Evolutionary conservation across 23 tunicate genomes (phyloP), one percentile per base, ranked within the genome.

Genomic region (Oikopleura albicans): DNA sequence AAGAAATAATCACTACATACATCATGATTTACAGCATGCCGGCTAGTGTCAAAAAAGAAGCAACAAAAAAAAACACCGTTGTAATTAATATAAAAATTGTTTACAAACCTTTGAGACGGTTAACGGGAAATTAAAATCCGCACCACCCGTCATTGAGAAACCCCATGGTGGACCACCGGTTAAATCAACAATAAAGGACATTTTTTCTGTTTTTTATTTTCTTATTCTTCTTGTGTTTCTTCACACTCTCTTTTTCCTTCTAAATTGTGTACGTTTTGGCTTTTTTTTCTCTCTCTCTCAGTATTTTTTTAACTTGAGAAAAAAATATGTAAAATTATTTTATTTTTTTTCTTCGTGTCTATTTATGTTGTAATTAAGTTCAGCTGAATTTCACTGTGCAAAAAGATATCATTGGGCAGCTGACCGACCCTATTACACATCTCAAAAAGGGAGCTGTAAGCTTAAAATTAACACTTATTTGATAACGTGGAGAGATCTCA

Each of bases 111-210:
- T 93, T 83, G 87, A 90, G 66, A 95, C 87, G 1, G 99, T 84
- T 12, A 95, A 87, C 1, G 96, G 99, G 1, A 76, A 87, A 22
- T 84, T 87, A 40, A 88, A 88, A 83, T 95, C 99, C 40, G 84
- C 84, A 56, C 99, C 99, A 36, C 99, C 99, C 2, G 87, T 86
- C 90, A 95, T 89, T 86, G 84, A 88, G 83, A 95, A 95, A 39
- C 99, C 99, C 99, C 99, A 95, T 33, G 99, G 99, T 0, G 96
- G 76, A 39, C 99, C 99, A 40, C 99, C 99, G 40, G 88, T 86
- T 84, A 92, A 40, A 2, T 71, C 79, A 16, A 71, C 35, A 12
- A 29, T 31, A 71, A 71, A 71, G 36, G 34, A 12, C 79, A 71
- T 71, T 71, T 71, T 71, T 22, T n/a, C n/a, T n/a, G n/a, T n/a